phyloP scores from a whole-genome alignment of 37 sponge, comb jelly and placozoan genomes.

The Cliona cf. orientalis region DNA sequence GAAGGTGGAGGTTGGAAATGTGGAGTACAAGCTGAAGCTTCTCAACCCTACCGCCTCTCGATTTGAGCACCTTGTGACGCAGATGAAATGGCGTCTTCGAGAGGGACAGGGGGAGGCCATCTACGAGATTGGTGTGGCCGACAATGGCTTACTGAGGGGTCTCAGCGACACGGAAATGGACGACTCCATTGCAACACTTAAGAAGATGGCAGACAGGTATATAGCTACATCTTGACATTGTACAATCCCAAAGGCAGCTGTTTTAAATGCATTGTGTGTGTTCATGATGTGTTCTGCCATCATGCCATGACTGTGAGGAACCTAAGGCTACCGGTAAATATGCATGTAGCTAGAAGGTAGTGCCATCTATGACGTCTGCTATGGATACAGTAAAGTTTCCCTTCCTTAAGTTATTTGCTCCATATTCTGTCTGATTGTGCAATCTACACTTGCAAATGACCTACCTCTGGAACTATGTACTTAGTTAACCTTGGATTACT shows the following conservation, averaged over 20 bases:
- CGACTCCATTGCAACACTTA: constrained; percentile 83
- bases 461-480: too few relatives aligned
- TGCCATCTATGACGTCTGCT: too few relatives aligned
- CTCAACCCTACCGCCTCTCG: constrained; percentile 84
- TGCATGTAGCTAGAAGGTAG: too few relatives aligned
- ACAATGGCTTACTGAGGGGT: constrained; percentile 85
- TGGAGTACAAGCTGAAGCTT: constrained; percentile 97
- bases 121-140: constrained; percentile 97
- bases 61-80: constrained; percentile 95
- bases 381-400: too few relatives aligned
- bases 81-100: constrained; percentile 98
- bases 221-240: too few relatives aligned
- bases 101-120: constrained; percentile 99
- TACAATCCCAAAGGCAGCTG: neutral
- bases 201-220: constrained; percentile 89
- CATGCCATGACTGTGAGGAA: too few relatives aligned
- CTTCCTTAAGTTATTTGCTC: too few relatives aligned
- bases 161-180: constrained; percentile 82
- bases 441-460: too few relatives aligned
- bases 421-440: neutral
- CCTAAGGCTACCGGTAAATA: too few relatives aligned
- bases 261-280: neutral
- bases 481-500: too few relatives aligned
- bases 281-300: neutral
- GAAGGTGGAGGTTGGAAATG: constrained; percentile 44